Conservation (phyloP, 1,140 invertebrate species). For the Amyelois transitella region DNA sequence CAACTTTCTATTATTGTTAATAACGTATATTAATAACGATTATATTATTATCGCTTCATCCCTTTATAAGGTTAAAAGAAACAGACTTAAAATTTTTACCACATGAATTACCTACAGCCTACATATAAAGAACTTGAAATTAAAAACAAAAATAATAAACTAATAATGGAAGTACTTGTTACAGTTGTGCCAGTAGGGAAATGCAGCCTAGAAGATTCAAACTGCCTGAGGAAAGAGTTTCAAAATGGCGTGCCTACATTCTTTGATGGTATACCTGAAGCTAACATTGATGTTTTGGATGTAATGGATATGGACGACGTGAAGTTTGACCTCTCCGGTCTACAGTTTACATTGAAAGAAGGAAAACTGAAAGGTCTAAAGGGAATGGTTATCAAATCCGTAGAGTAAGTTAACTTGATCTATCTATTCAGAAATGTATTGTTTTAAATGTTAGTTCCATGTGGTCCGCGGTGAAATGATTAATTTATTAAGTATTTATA, state of each 20-base stretch:
- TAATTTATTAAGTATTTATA: too few species aligned
- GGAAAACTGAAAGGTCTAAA: constrained; percentile 35
- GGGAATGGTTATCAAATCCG: constrained; percentile 22
- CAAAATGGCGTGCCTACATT: constrained; percentile 35
- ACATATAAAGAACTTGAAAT: too few species aligned
- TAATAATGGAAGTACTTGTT: constrained; percentile 4
- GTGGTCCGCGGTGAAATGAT: too few species aligned
- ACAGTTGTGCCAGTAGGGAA: constrained; percentile 32
- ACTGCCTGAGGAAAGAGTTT: constrained; percentile 27
- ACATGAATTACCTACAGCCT: too few species aligned
- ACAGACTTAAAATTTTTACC: too few species aligned
- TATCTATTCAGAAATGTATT: neutral
- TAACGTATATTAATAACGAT: too few species aligned
- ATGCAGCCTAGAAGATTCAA: constrained; percentile 34
- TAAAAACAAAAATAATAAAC: too few species aligned
- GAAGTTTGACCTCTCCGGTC: constrained; percentile 34
- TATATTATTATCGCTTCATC: too few species aligned
- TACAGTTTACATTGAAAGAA: constrained; percentile 28
- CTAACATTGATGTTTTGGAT: constrained; percentile 33
- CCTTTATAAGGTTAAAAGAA: too few species aligned
- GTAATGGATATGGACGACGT: constrained; percentile 27
- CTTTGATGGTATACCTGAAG: constrained; percentile 31
- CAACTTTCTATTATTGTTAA: too few species aligned
- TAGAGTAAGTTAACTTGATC: constrained; percentile 40
- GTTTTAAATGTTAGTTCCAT: neutral